Percentiles rank a stretch among this genome's conserved stretches.
Conservation (phyloP, 2,888 invertebrate species). For the Drosophila diplacantha region DNA sequence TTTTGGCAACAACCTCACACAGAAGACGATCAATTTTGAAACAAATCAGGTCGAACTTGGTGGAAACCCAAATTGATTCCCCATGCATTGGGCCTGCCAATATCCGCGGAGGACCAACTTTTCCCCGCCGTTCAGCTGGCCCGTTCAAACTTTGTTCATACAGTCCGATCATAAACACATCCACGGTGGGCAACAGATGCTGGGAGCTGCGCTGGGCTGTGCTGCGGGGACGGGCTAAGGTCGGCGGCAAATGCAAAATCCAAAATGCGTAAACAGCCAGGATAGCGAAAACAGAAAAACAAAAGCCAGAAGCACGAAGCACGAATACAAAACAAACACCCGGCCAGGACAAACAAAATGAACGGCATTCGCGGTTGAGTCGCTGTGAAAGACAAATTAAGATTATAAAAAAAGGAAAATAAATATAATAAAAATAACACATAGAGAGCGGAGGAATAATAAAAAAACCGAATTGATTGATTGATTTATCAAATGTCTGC, state of each 20-base stretch:
- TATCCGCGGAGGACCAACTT: conserved; percentile 28
- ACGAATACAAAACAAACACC: conserved; percentile 23
- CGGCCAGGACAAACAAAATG: conserved; percentile 61
- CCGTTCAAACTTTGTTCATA: conserved; percentile 34
- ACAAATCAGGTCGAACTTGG: conserved; percentile 23
- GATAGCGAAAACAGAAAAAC: conserved; percentile 24
- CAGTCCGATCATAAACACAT: conserved; percentile 42
- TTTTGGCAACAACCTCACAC: conserved; percentile 2
- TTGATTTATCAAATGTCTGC: conserved; percentile 71
- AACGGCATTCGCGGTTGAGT: conserved; percentile 69
- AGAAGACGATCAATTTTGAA: conserved; percentile 20
- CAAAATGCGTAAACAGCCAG: conserved; percentile 37
- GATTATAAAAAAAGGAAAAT: conserved; percentile 62
- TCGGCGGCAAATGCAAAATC: conserved; percentile 25
- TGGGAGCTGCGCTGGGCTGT: not conserved
- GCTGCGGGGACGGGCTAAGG: not conserved
- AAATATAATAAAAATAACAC: conserved; percentile 63
- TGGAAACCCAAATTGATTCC: conserved; percentile 14
- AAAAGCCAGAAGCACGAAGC: not conserved
- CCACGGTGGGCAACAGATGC: conserved; percentile 53
- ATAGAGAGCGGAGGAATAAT: conserved; percentile 21
- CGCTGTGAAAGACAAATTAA: conserved; percentile 71
- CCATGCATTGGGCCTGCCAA: conserved; percentile 17
- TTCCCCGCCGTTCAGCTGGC: conserved; percentile 11
- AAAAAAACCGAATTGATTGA: conserved; percentile 64